A percentile compares a stretch with the other conserved stretches of the same genome.
Conservation (phyloP, 2,888 invertebrate species). For the Cephus pygmeus region DNA sequence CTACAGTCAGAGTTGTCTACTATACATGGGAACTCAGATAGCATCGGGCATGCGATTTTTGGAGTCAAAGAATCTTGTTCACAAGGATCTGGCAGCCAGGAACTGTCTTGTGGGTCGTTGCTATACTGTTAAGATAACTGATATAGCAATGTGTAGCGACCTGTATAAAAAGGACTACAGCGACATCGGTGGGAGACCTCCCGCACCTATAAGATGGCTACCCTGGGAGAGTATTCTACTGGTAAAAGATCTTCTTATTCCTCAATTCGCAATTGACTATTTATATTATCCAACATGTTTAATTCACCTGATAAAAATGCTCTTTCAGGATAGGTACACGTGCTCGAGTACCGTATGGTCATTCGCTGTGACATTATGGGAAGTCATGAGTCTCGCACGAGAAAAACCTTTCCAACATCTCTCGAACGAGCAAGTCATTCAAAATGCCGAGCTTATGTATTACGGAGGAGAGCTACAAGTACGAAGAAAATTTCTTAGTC, state of each 20-base stretch:
- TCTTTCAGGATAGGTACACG: constrained; percentile 72
- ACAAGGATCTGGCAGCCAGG: constrained; percentile 82
- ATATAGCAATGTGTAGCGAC: constrained; percentile 74
- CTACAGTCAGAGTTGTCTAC: constrained; percentile 74
- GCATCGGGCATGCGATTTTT: constrained; percentile 85
- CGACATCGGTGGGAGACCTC: constrained; percentile 72
- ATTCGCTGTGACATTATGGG: constrained; percentile 75
- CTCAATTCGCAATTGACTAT: neutral
- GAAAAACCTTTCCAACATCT: constrained; percentile 73
- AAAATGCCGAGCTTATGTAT: constrained; percentile 75
- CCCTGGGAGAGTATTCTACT: constrained; percentile 75
- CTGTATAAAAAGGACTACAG: constrained; percentile 74
- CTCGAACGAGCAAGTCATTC: constrained; percentile 73
- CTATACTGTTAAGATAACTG: constrained; percentile 73
- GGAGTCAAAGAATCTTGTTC: constrained; percentile 81
- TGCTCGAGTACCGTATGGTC: constrained; percentile 74
- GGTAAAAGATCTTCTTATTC: constrained; percentile 56
- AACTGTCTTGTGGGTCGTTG: constrained; percentile 74
- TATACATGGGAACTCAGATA: constrained; percentile 80
- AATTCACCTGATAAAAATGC: constrained; percentile 6
- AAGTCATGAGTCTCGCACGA: constrained; percentile 71
- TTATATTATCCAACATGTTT: neutral
- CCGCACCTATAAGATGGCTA: constrained; percentile 74
- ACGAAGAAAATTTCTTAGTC: constrained; percentile 19
- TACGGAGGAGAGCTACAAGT: constrained; percentile 74